A percentile compares a stretch with the other conserved stretches of the same genome.
Evolutionary conservation across 2,888 invertebrate species (phyloP).

Genomic region (Aporophyla nigra): DNA sequence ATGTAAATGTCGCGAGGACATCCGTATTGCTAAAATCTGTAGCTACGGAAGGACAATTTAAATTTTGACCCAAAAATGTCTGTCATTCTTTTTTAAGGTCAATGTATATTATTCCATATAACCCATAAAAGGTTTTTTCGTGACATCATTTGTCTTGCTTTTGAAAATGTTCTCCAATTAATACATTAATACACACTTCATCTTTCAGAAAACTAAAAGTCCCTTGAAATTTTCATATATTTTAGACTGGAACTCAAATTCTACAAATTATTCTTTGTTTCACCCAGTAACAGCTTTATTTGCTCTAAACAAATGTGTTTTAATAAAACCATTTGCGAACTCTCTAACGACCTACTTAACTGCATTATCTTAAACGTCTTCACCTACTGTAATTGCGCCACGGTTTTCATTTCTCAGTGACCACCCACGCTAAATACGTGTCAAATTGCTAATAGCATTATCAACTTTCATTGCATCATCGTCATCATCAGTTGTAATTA

Average conservation of each 20-base stretch:
- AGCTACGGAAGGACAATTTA: slow-evolving; percentile 42
- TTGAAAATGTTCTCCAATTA: neutral
- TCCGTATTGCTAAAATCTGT: slow-evolving; percentile 36
- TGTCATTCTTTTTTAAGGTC: slow-evolving; percentile 15
- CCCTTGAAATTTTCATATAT: neutral
- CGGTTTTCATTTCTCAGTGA: slow-evolving; percentile 80
- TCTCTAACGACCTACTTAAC: slow-evolving; percentile 78
- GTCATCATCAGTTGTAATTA: slow-evolving; percentile 80
- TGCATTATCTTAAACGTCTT: slow-evolving; percentile 78
- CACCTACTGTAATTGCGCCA: slow-evolving; percentile 80
- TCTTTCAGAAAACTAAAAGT: neutral
- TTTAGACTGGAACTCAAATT: slow-evolving; percentile 8
- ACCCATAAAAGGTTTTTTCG: neutral
- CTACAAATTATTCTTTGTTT: slow-evolving; percentile 29
- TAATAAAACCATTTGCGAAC: slow-evolving; percentile 70
- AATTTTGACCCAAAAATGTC: slow-evolving; percentile 33
- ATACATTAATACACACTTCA: slow-evolving; percentile 6
- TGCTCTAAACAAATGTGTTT: slow-evolving; percentile 58
- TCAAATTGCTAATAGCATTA: slow-evolving; percentile 88
- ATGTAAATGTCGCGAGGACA: slow-evolving; percentile 60
- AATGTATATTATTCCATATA: neutral
- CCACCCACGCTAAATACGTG: slow-evolving; percentile 88
- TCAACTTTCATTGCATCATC: slow-evolving; percentile 89
- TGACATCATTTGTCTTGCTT: neutral
- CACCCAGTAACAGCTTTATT: slow-evolving; percentile 57